A percentile compares a stretch with the other conserved stretches of the same genome.
Conservation (phyloP, 2,888 invertebrate genomes). For the Sinodicranocentrus sp. region DNA sequence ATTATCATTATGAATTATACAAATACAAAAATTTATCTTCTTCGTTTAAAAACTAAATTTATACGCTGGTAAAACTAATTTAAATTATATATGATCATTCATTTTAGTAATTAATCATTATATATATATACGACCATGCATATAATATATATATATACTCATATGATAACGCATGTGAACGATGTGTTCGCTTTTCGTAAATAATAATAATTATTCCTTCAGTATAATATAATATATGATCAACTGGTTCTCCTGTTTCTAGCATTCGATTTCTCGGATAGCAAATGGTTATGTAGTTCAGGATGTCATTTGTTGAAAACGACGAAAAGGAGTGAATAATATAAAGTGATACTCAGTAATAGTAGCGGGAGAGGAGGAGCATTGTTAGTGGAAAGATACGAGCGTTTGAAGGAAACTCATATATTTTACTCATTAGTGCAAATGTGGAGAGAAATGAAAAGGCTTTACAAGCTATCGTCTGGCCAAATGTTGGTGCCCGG, state of each 20-base stretch:
- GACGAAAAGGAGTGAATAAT: constrained; percentile 25
- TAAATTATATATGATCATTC: constrained; percentile 26
- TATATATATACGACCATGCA: constrained; percentile 39
- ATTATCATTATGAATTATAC: constrained; percentile 40
- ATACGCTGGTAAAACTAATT: constrained; percentile 9
- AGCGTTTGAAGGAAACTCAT: too few relatives aligned
- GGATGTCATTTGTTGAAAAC: too few relatives aligned
- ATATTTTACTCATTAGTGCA: too few relatives aligned
- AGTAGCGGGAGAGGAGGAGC: constrained; percentile 32
- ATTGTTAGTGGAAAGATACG: constrained; percentile 9
- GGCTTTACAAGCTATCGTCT: constrained; percentile 65
- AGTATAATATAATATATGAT: constrained; percentile 15
- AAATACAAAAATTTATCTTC: constrained; percentile 50
- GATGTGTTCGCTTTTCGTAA: constrained; percentile 32
- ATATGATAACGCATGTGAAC: constrained; percentile 54
- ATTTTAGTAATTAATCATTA: background rate
- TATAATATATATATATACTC: constrained; percentile 49
- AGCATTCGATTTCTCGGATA: constrained; percentile 42
- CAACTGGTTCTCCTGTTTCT: constrained; percentile 37
- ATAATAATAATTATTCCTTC: too few relatives aligned
- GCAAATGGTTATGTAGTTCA: too few relatives aligned
- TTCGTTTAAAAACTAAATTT: constrained; percentile 29
- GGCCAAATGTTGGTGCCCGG: constrained; percentile 81
- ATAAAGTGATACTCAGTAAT: constrained; percentile 7
- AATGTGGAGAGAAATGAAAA: constrained; percentile 26